Percentiles rank a stretch among this genome's conserved stretches.
phyloP scores from a whole-genome alignment of 2,797 vertebrate species.

The Hypotaenidia okinawae region DNA sequence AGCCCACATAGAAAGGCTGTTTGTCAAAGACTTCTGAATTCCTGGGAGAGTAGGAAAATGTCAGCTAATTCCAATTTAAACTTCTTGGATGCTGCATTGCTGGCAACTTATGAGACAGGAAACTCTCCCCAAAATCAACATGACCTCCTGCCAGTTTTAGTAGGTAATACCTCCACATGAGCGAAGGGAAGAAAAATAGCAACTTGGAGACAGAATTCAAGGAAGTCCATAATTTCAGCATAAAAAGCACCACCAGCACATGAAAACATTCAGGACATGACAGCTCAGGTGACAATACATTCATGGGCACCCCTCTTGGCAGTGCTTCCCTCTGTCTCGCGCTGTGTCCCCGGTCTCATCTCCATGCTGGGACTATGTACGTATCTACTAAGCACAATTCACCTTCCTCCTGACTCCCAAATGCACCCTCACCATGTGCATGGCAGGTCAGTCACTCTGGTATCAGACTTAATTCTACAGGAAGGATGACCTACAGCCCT shows the following conservation, averaged over 20 bases:
- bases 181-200: not conserved
- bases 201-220: not conserved
- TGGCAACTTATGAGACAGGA: not conserved
- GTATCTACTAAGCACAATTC: not conserved
- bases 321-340: not conserved
- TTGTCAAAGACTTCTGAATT: constrained; percentile 32
- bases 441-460: not conserved
- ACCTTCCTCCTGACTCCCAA: not conserved
- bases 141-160: not conserved
- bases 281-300: not conserved
- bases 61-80: constrained; percentile 57
- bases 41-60: constrained; percentile 25
- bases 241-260: not conserved
- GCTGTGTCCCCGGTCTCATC: not conserved
- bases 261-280: not conserved
- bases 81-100: not conserved
- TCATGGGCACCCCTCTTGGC: not conserved
- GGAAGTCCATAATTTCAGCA: not conserved
- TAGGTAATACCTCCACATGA: not conserved
- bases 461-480: not conserved
- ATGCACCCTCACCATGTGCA: not conserved
- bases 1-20: not conserved
- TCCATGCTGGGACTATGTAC: fast-evolving
- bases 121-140: constrained; percentile 4
- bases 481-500: constrained; percentile 17